Conservation (phyloP, 2,797 vertebrate species). For the Zalophus californianus region DNA sequence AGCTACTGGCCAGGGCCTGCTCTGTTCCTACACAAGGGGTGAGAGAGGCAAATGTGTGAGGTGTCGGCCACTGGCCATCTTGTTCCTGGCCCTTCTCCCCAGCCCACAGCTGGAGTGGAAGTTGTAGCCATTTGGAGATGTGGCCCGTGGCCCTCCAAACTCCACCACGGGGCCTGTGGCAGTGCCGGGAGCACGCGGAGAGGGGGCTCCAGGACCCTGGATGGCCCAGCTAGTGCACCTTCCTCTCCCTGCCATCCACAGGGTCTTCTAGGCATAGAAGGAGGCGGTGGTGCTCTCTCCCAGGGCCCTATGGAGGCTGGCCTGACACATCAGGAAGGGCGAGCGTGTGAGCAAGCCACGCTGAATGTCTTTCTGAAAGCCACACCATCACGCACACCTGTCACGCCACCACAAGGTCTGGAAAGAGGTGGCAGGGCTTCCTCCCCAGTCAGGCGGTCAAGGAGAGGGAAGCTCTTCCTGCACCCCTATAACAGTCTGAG, state of each 20-base stretch:
- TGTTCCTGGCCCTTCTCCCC: neutral
- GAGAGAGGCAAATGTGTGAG: neutral
- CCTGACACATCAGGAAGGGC: neutral
- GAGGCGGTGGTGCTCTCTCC: neutral
- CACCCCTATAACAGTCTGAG: neutral
- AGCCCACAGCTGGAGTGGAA: neutral
- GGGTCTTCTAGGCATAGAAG: neutral
- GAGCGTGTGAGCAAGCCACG: neutral
- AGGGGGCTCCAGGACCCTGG: neutral
- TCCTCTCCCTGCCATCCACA: neutral
- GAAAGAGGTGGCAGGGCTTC: neutral
- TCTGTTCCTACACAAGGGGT: neutral
- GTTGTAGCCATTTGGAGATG: neutral
- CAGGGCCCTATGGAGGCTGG: neutral
- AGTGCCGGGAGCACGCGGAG: accelerated
- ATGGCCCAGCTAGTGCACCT: neutral
- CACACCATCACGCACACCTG: neutral
- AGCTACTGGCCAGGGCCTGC: neutral
- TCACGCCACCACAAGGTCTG: neutral
- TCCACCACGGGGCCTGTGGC: neutral
- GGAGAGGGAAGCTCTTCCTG: neutral
- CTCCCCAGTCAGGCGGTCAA: neutral
- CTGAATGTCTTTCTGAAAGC: neutral
- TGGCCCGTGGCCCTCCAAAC: neutral
- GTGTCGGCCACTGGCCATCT: neutral